phyloP scores from a whole-genome alignment of 2,888 invertebrate genomes.

The Himalopsyche japonica region DNA sequence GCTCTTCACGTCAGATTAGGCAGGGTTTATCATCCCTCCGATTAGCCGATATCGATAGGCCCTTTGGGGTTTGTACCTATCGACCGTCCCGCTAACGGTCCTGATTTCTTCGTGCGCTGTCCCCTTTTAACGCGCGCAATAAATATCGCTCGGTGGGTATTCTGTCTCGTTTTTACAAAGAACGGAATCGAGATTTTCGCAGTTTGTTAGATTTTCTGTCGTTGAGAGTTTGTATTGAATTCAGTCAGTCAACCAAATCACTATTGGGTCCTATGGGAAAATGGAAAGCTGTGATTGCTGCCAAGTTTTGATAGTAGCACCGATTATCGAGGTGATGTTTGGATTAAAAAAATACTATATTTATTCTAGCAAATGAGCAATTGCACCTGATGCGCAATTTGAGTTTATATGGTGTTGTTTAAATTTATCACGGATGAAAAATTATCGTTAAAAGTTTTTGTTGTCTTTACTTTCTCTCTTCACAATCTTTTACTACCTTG shows the following conservation, averaged over 20 bases:
- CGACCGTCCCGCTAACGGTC: not conserved
- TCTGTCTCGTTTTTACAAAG: not conserved
- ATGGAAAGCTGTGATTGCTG: slow-evolving; percentile 17
- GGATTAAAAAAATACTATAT: not conserved
- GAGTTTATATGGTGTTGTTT: no score
- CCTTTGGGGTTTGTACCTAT: slow-evolving; percentile 1
- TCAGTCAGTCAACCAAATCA: not conserved
- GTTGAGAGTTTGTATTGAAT: not conserved
- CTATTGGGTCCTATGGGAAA: slow-evolving; percentile 14
- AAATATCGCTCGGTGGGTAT: not conserved
- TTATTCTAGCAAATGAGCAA: not conserved
- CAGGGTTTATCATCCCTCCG: slow-evolving; percentile 29
- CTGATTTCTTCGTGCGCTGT: not conserved
- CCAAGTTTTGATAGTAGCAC: slow-evolving; percentile 6
- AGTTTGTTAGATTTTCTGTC: not conserved
- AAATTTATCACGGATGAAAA: no score
- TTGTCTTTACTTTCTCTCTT: no score
- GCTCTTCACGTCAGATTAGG: slow-evolving; percentile 39
- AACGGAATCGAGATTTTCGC: not conserved
- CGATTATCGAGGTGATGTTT: slow-evolving; percentile 1
- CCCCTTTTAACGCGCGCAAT: not conserved
- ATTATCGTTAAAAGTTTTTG: no score
- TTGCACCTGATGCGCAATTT: no score
- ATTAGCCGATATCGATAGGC: slow-evolving; percentile 23
- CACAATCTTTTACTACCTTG: no score